These are phyloP conservation scores for Ranitomeya variabilis DNA, from an alignment of 2,113 vertebrate genomes.

Conservation along the genomic window DNA sequence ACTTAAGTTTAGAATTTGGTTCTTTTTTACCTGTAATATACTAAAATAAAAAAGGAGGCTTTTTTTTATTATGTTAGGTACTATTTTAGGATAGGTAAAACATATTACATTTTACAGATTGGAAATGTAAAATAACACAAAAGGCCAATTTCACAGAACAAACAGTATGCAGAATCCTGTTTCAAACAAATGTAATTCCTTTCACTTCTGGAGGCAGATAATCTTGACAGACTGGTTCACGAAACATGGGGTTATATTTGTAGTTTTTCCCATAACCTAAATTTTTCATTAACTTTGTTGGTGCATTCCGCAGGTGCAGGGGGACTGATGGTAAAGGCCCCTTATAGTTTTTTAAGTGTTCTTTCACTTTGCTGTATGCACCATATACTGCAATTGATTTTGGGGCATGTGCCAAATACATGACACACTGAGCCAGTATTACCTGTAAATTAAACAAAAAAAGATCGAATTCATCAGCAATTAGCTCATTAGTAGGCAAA, in stretches of 20 bases:
- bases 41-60: too few species aligned
- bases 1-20: too few species aligned
- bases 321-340: constrained; percentile 91
- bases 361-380: constrained; percentile 87
- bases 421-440: constrained; percentile 91
- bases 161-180: neutral
- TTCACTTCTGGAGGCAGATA: constrained; percentile 86
- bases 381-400: constrained; percentile 89
- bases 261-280: constrained; percentile 90
- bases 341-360: constrained; percentile 83
- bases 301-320: constrained; percentile 89
- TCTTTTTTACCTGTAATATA: too few species aligned
- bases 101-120: neutral
- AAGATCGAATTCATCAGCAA: neutral
- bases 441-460: constrained; percentile 74
- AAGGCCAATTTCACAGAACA: constrained; percentile 5
- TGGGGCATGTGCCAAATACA: constrained; percentile 88
- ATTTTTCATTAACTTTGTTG: constrained; percentile 90
- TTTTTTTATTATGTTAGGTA: too few species aligned
- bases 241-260: constrained; percentile 89
- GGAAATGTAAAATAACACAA: neutral
- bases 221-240: constrained; percentile 81
- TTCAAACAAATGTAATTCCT: constrained; percentile 80
- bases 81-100: too few species aligned
- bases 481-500: neutral